These are phyloP conservation scores for Periphyllus acericola DNA, from an alignment of 2,888 invertebrate species.

Conservation along the genomic window DNA sequence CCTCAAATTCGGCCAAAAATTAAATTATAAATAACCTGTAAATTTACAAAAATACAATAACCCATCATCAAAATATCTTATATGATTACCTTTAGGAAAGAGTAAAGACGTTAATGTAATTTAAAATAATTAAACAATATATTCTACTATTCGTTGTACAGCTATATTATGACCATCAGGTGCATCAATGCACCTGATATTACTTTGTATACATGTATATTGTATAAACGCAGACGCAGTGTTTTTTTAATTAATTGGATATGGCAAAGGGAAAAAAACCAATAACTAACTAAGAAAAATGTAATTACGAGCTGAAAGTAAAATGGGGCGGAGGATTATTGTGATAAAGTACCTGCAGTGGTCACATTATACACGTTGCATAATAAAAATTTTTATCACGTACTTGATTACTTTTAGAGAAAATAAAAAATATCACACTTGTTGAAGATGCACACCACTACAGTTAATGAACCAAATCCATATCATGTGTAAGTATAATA, in stretches of 20 bases:
- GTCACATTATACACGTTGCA: conserved; percentile 2
- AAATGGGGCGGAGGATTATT: conserved; percentile 20
- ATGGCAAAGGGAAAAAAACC: neutral
- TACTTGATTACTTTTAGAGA: conserved; percentile 34
- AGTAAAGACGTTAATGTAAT: neutral
- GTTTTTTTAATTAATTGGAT: conserved; percentile 34
- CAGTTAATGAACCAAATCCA: neutral
- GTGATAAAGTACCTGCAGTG: conserved; percentile 10
- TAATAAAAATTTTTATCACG: conserved; percentile 44
- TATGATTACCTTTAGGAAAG: neutral
- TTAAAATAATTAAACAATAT: neutral
- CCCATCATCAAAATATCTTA: neutral
- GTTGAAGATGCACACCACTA: neutral
- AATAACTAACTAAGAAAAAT: conserved; percentile 37
- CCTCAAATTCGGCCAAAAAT: conserved; percentile 4
- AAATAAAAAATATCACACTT: conserved; percentile 27
- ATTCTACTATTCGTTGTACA: neutral
- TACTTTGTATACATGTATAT: neutral
- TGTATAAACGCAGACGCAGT: neutral
- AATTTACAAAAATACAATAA: neutral
- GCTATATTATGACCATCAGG: neutral
- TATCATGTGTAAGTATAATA: neutral
- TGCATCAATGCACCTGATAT: conserved; percentile 10
- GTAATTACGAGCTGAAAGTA: conserved; percentile 23
- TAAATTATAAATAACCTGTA: neutral